phyloP scores from a whole-genome alignment of 2,113 vertebrate species.

The Formicarius rufipectus region DNA sequence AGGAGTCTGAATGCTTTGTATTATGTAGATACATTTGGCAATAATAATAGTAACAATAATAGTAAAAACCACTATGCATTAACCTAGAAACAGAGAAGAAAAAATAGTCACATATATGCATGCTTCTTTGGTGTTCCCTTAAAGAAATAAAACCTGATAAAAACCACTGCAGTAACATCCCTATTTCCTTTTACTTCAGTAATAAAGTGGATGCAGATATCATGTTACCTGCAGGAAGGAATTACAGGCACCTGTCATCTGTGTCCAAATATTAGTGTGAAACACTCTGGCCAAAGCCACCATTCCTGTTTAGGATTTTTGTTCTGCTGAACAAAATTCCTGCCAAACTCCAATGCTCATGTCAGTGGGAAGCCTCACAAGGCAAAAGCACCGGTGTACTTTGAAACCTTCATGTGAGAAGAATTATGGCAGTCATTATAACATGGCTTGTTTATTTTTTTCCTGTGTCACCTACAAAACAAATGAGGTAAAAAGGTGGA shows the following conservation, averaged over 20 bases:
- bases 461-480: accelerated
- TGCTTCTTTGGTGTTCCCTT: neutral
- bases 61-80: neutral
- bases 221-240: neutral
- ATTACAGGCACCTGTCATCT: neutral
- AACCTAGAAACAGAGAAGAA: neutral
- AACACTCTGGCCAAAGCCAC: neutral
- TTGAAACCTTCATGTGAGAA: neutral
- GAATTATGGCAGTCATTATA: neutral
- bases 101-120: neutral
- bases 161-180: neutral
- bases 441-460: neutral
- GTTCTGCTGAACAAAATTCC: neutral
- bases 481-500: neutral
- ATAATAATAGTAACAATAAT: neutral
- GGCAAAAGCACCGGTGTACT: neutral
- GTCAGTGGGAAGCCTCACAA: neutral
- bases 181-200: neutral
- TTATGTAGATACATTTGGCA: neutral
- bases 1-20: neutral
- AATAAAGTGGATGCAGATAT: neutral
- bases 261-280: neutral
- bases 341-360: neutral
- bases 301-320: neutral
- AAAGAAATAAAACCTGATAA: neutral